Base-by-base conservation (phyloP, 2,797 vertebrate species). In the Notolepis coatsorum region DNA sequence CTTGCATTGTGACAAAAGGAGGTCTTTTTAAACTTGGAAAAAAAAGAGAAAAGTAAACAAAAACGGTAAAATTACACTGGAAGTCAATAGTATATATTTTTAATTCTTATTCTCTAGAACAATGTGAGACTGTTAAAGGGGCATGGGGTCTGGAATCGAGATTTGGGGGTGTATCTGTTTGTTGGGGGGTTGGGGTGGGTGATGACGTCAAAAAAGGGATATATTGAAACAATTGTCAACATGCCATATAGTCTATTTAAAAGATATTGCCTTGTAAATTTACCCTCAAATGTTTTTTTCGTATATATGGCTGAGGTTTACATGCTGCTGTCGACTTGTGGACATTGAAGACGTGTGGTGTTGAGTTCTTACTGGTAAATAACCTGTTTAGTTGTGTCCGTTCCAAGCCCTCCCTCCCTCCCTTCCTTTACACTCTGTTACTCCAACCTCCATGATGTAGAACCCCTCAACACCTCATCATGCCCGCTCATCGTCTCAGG, bases 71-170 rank as follows among this genome's bases (percentile, higher is more conserved):
- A 57, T 66, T 76, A 90, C 92, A 93, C 92, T 93, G 92, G 92
- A 91, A 87, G 80, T 88, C 77, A 76, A 87, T 91, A 90, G 80
- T 90, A 88, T 91, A 90, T 90, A 89, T 92, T 90, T 92, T 90
- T 82, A 87, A 88, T 81, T 70, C 71, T 71, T 79, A 83, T 79
- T 89, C 81, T 91, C 75, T 83, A 88, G 84, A 84, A 81, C 61
- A 87, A 76, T 82, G 81, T 85, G 83, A 86, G 89, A 91, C 88
- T 91, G 84, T 91, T 84, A 85, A 78, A 80, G 71, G 71, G 82
- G 71, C 80, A 79, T 65, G 77, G 80, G 68, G 69, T 79, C 64
- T 72, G 72, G 62, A 61, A 61, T 68, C 68, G 68, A 61, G 68
- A 66, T 49, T 70, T 70, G 30, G 61, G 52, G 72, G 23, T 77